Percentiles rank a stretch among this genome's conserved stretches.
Evolutionary conservation across 2,797 vertebrate genomes (phyloP).

Genomic region (Hipposideros larvatus): DNA sequence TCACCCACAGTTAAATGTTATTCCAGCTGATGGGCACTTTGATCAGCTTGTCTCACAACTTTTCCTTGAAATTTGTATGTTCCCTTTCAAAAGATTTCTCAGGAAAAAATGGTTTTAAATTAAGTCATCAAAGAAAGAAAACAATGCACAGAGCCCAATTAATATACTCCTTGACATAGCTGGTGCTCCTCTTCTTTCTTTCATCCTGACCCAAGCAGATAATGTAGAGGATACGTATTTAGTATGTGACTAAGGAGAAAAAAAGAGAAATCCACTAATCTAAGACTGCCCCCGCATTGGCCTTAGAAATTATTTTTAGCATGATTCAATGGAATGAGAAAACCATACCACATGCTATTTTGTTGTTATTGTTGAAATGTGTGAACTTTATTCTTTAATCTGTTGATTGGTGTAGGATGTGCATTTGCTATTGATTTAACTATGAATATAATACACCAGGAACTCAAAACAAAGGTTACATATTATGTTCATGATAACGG

Average conservation of each 20-base stretch:
- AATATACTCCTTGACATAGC: constrained; percentile 2
- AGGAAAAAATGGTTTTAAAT: constrained; percentile 77
- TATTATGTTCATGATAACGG: neutral
- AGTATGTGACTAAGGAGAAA: neutral
- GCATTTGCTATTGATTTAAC: neutral
- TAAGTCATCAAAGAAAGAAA: constrained; percentile 67
- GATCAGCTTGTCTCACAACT: constrained; percentile 68
- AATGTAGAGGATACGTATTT: constrained; percentile 57
- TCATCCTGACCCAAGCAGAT: constrained; percentile 43
- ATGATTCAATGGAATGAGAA: neutral
- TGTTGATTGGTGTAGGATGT: neutral
- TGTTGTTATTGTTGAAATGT: neutral
- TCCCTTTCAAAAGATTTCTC: constrained; percentile 73
- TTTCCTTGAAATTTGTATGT: constrained; percentile 71
- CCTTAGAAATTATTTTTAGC: constrained; percentile 27
- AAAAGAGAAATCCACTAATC: neutral
- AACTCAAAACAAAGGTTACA: neutral
- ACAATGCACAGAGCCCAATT: constrained; percentile 53
- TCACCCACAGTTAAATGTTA: constrained; percentile 77
- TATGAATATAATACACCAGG: neutral
- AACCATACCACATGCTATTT: neutral
- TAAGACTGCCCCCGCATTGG: neutral
- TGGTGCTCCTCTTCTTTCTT: neutral
- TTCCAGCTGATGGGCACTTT: constrained; percentile 71
- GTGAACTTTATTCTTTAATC: neutral